These are phyloP conservation scores for Monomorium pharaonis DNA, from an alignment of 1,140 invertebrate species.

Conservation along the genomic window DNA sequence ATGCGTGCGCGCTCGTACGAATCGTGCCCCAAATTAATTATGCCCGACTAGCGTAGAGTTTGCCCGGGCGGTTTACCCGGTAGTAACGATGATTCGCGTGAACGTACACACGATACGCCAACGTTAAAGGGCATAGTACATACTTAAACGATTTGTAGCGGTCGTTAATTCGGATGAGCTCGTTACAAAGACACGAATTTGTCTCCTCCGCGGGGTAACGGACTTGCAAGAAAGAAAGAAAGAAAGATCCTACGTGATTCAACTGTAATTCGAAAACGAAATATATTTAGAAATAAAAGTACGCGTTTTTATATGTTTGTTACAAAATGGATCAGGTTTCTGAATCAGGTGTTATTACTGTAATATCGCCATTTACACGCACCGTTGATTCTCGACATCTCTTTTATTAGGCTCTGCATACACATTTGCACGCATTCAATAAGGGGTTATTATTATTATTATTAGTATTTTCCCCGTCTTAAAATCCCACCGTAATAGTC, in stretches of 20 bases:
- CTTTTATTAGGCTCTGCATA: background rate
- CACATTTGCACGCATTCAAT: background rate
- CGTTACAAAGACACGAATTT: slow-evolving; percentile 49
- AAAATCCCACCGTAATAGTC: background rate
- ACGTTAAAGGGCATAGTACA: slow-evolving; percentile 41
- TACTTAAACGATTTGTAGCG: slow-evolving; percentile 40
- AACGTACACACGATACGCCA: background rate
- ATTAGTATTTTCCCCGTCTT: slow-evolving; percentile 1
- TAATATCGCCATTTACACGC: background rate
- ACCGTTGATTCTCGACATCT: background rate
- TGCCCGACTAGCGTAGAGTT: slow-evolving; percentile 45
- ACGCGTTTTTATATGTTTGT: background rate
- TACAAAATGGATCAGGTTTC: background rate
- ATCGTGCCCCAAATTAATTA: slow-evolving; percentile 39
- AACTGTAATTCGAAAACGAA: background rate
- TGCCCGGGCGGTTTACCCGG: slow-evolving; percentile 20
- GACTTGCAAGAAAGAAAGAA: background rate
- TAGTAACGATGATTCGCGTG: slow-evolving; percentile 44
- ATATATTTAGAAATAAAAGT: background rate
- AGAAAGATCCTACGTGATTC: background rate
- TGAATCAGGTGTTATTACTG: background rate
- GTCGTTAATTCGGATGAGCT: slow-evolving; percentile 47
- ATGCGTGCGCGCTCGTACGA: slow-evolving; percentile 35
- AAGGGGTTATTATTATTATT: slow-evolving; percentile 2
- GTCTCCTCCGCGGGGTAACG: background rate